Evolutionary conservation across 2,797 vertebrate genomes (phyloP).

Genomic region (Enteromius trimaculatus): DNA sequence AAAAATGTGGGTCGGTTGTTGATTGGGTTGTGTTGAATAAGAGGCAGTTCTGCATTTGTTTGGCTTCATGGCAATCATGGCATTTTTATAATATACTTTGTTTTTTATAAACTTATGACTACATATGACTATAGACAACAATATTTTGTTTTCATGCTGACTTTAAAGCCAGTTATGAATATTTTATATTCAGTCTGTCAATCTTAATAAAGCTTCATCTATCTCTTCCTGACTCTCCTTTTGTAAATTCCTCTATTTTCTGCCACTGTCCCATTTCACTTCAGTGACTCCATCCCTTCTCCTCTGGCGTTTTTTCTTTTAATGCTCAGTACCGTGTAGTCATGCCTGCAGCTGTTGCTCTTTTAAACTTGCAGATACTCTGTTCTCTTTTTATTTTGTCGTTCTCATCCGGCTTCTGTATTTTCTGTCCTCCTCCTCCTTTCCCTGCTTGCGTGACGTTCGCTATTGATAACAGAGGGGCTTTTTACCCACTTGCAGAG

Average conservation of each 20-base stretch:
- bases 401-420: conserved; percentile 15
- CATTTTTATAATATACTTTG: neutral
- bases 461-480: conserved; percentile 37
- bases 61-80: neutral
- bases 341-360: conserved; percentile 36
- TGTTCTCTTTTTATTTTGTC: conserved; percentile 22
- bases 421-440: conserved; percentile 46
- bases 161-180: neutral
- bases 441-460: conserved; percentile 34
- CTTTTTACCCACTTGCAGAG: conserved; percentile 41
- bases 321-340: conserved; percentile 42
- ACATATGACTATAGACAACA: neutral
- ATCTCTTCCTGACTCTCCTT: neutral
- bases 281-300: conserved; percentile 36
- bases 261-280: conserved; percentile 52
- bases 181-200: neutral
- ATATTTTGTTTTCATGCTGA: neutral
- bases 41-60: neutral
- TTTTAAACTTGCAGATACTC: conserved; percentile 43
- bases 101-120: neutral
- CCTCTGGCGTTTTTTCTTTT: conserved; percentile 12
- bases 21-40: neutral
- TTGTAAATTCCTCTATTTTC: conserved; percentile 3
- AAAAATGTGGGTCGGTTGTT: neutral
- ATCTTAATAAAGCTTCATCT: neutral